Evolutionary conservation across 1,140 invertebrate species (phyloP), one percentile per base, ranked within the genome.

Genomic region (Hypothenemus hampei): DNA sequence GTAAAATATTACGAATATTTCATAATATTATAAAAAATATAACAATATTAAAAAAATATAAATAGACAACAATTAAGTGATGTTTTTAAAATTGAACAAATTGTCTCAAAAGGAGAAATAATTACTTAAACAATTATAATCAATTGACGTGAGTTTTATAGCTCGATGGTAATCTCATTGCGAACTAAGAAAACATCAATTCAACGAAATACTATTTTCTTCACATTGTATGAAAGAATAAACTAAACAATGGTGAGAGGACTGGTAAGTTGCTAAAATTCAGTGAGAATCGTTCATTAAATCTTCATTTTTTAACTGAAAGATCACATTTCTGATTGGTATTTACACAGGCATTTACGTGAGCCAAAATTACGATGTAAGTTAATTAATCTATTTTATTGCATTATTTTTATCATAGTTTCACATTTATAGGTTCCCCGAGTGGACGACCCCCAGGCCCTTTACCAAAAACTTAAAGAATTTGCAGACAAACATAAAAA

Each of bases 291-390:
- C 6, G 5, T 15, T 36, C 13, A 8, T 37, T 39, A 23, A 45
- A 22, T 50, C 7, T 44, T 43, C 50, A 29, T 44, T 47, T 55
- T 13, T 37, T 51, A 54, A 47, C 55, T 81, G 83, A 44, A 72
- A 91, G 88, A 61, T 89, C 49, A 83, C 82, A 29, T 85, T 90
- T 68, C 76, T 83, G 19, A 66, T 82, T 60, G 88, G 89, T 22
- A 71, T 91, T 19, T 92, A 91, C 64, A 74, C 84, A 46, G 88
- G 89, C 26, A 79, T 91, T 49, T 92, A 90, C 65, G 65, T 89
- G 50, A 79, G 79, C 52, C 88, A 91, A 77, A 90, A 89, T 72
- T 90, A 89, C 75, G 77, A 89, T 75, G 87, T 89, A 78, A 71
- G 68, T 62, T 19, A 29, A 45, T 19, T 3, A 33, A n/a, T 37